phyloP scores from a whole-genome alignment of 2,113 vertebrate species.

The Lepisosteus oculatus region DNA sequence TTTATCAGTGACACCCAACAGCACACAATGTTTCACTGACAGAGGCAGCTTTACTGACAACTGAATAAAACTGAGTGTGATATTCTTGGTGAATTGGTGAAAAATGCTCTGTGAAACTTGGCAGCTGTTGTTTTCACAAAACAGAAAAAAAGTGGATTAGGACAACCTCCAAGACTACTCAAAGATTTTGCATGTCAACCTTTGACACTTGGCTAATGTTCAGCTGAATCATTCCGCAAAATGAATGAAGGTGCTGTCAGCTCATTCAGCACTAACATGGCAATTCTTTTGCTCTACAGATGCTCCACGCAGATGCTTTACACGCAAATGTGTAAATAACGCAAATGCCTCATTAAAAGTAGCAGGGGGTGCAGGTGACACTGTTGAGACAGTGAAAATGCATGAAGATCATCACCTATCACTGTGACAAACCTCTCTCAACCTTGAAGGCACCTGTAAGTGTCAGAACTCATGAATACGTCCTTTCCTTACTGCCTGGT shows the following conservation, averaged over 20 bases:
- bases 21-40: neutral
- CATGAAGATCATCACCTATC: neutral
- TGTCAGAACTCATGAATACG: neutral
- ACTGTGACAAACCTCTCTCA: neutral
- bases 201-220: neutral
- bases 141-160: no score
- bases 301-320: no score
- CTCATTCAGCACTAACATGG: neutral
- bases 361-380: slow-evolving; percentile 9
- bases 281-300: neutral
- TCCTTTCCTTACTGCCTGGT: neutral
- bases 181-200: neutral
- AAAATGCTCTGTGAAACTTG: no score
- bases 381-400: neutral
- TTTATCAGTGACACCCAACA: neutral
- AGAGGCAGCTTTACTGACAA: neutral
- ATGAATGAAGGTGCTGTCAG: neutral
- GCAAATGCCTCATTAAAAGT: slow-evolving; percentile 11
- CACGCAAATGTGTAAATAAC: neutral
- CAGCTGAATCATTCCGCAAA: neutral
- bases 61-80: neutral
- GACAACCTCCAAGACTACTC: no score
- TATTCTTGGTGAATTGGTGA: no score
- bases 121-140: no score
- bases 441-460: slow-evolving; percentile 1